Percentiles rank a stretch among this genome's conserved stretches.
These are phyloP conservation scores for Hybognathus amarus DNA, from an alignment of 2,797 vertebrate genomes.

Conservation along the genomic window DNA sequence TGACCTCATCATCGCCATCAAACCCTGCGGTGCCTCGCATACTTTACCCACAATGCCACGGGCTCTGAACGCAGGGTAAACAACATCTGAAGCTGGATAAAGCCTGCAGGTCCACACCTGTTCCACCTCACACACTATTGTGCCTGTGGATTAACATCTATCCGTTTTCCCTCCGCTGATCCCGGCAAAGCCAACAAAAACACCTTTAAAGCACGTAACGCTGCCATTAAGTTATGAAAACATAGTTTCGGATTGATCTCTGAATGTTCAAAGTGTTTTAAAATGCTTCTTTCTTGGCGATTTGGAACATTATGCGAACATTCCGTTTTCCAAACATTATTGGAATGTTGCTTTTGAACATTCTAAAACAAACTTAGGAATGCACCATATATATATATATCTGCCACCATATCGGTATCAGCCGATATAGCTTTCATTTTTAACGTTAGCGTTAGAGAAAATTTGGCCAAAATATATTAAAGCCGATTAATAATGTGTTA, in stretches of 20 bases:
- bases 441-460: too few species aligned
- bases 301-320: neutral
- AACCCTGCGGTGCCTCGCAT: neutral
- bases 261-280: neutral
- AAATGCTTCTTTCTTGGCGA: neutral
- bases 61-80: neutral
- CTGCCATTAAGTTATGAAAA: neutral
- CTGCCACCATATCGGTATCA: too few species aligned
- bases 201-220: neutral
- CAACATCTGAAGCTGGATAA: neutral
- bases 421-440: too few species aligned
- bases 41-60: neutral
- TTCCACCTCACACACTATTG: too few species aligned
- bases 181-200: neutral
- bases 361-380: neutral
- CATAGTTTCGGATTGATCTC: neutral
- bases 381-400: too few species aligned
- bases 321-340: neutral
- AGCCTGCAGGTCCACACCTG: constrained; percentile 27
- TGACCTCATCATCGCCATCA: neutral
- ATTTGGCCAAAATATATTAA: too few species aligned
- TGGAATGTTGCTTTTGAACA: neutral
- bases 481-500: too few species aligned
- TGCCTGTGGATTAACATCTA: neutral
- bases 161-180: neutral